Percentiles rank a stretch among this genome's conserved stretches.
Conservation (phyloP, 1,140 invertebrate genomes). For the Akabosia matsudoensis region DNA sequence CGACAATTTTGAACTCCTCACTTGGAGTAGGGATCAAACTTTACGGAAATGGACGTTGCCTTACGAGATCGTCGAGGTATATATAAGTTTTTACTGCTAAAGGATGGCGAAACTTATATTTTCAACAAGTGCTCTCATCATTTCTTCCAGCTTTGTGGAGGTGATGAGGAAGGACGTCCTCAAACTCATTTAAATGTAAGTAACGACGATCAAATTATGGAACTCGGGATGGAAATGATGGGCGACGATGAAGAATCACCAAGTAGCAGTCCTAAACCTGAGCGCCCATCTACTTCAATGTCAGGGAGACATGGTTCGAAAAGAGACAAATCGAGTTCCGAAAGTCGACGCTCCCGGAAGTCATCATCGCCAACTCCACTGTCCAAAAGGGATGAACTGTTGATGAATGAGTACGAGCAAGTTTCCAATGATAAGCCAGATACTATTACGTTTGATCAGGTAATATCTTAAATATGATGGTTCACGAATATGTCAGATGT, state of each 20-base stretch:
- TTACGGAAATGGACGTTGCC: conserved; percentile 83
- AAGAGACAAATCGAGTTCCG: conserved; percentile 26
- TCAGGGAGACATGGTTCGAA: neutral
- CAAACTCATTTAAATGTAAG: conserved; percentile 7
- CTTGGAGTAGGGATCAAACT: conserved; percentile 92
- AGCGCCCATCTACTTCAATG: neutral
- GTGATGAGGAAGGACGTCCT: conserved; percentile 6
- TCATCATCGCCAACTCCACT: conserved; percentile 16
- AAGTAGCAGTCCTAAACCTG: neutral
- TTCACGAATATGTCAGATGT: neutral
- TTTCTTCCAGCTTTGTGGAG: conserved; percentile 37
- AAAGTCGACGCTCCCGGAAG: conserved; percentile 3
- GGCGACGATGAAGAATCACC: conserved; percentile 24
- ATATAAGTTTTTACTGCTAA: neutral
- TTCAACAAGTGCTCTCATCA: neutral
- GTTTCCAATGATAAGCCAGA: conserved; percentile 32
- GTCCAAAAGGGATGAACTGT: conserved; percentile 38
- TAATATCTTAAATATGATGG: conserved; percentile 1
- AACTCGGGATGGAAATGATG: conserved; percentile 17
- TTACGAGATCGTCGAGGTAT: conserved; percentile 42
- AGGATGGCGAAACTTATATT: neutral
- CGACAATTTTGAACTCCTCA: conserved; percentile 77
- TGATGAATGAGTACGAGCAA: conserved; percentile 41
- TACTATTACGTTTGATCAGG: conserved; percentile 43
- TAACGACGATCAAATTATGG: conserved; percentile 12